Evolutionary conservation across 2,113 vertebrate species (phyloP).

Genomic region (Diglossa brunneiventris): DNA sequence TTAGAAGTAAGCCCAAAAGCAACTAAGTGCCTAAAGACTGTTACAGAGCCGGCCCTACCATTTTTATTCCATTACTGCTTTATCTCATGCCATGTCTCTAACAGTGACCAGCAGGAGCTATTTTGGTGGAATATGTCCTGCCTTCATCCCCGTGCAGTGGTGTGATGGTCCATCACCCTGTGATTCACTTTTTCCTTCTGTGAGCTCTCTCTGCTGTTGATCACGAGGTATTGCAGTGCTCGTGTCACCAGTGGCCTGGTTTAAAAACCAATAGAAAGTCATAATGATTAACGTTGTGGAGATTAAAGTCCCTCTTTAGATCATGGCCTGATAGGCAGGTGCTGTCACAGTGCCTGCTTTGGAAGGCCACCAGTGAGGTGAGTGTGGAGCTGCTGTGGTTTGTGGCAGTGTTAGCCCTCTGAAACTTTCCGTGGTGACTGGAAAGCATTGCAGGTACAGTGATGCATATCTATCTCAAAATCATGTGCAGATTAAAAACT

Average conservation of each 20-base stretch:
- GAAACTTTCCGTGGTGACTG: neutral
- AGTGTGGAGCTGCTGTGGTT: neutral
- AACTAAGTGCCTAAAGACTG: neutral
- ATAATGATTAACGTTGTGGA: neutral
- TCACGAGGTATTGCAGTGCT: neutral
- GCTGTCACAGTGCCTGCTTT: neutral
- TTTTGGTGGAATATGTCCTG: neutral
- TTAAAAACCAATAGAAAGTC: neutral
- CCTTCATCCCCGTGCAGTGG: neutral
- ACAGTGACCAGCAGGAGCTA: neutral
- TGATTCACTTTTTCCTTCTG: neutral
- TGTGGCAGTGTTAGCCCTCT: neutral
- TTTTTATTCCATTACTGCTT: neutral
- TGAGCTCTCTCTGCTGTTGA: slow-evolving; percentile 59
- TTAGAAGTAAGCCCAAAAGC: neutral
- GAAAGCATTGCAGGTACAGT: slow-evolving; percentile 24
- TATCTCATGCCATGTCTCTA: neutral
- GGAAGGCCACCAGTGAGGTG: neutral
- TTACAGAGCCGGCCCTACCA: neutral
- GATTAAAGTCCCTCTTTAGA: slow-evolving; percentile 1
- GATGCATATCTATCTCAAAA: slow-evolving; percentile 34
- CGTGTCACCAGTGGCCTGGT: neutral
- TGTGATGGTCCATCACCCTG: neutral
- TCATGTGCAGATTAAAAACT: neutral
- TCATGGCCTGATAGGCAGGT: neutral